Percentiles rank a stretch among this genome's conserved stretches.
Conservation (phyloP, 2,113 vertebrate species). For the Nannospalax galili region DNA sequence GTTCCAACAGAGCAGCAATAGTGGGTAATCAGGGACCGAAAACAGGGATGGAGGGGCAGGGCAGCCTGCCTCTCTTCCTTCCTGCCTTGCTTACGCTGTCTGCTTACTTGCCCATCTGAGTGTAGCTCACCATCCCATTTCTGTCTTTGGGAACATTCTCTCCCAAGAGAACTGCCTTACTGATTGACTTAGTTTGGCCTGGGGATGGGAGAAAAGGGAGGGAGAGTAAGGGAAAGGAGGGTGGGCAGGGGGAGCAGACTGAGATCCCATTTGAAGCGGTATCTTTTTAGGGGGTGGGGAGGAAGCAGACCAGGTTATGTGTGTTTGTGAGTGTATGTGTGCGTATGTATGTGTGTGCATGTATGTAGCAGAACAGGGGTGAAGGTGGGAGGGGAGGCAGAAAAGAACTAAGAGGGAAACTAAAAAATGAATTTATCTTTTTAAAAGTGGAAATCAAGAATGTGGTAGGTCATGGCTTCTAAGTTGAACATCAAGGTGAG, state of each 20-base stretch:
- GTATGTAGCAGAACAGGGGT: slow-evolving; percentile 59
- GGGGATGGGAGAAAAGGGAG: slow-evolving; percentile 43
- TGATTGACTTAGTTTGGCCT: slow-evolving; percentile 82
- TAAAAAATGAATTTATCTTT: slow-evolving; percentile 67
- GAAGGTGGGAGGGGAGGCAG: slow-evolving; percentile 38
- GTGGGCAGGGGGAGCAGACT: slow-evolving; percentile 56
- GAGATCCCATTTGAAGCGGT: slow-evolving; percentile 39
- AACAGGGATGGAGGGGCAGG: slow-evolving; percentile 71
- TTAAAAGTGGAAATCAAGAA: slow-evolving; percentile 64
- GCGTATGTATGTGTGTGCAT: background rate
- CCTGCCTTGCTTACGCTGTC: slow-evolving; percentile 82
- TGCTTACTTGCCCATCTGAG: slow-evolving; percentile 75
- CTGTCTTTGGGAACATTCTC: slow-evolving; percentile 81
- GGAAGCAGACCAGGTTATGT: slow-evolving; percentile 64
- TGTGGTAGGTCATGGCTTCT: slow-evolving; percentile 63
- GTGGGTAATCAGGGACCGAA: slow-evolving; percentile 76
- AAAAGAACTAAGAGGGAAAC: slow-evolving; percentile 44
- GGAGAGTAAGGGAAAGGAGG: background rate
- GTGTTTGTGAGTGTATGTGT: slow-evolving; percentile 53
- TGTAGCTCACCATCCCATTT: slow-evolving; percentile 65
- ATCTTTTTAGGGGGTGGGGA: slow-evolving; percentile 59
- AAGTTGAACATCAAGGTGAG: slow-evolving; percentile 48
- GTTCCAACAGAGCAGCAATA: slow-evolving; percentile 51
- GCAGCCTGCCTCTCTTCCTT: slow-evolving; percentile 77
- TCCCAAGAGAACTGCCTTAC: slow-evolving; percentile 87